Percentiles rank a stretch among this genome's conserved stretches.
These are phyloP conservation scores for Xiphophorus maculatus DNA, from an alignment of 2,113 vertebrate genomes.

Conservation along the genomic window DNA sequence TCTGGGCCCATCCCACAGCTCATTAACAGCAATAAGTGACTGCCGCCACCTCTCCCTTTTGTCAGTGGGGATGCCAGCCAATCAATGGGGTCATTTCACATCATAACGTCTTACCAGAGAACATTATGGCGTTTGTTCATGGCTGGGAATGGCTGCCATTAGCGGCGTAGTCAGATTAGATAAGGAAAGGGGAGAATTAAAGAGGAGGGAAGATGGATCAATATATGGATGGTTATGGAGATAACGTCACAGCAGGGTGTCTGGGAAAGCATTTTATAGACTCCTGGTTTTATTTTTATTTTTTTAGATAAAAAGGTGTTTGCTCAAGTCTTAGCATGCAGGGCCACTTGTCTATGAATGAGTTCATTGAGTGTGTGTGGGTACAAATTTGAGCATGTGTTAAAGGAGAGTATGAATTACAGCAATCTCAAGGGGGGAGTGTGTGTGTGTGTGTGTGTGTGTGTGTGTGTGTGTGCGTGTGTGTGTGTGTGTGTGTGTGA, in stretches of 20 bases:
- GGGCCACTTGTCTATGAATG: conserved; percentile 62
- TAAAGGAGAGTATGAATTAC: conserved; percentile 59
- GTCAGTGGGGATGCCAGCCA: conserved; percentile 81
- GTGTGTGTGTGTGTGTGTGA: conserved; percentile 18
- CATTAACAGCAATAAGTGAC: conserved; percentile 83
- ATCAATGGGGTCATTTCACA: conserved; percentile 84
- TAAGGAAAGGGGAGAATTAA: conserved; percentile 74
- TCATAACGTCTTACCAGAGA: conserved; percentile 79
- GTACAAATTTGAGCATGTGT: conserved; percentile 57
- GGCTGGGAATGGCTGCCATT: conserved; percentile 77
- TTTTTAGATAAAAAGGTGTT: conserved; percentile 23
- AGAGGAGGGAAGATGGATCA: conserved; percentile 71
- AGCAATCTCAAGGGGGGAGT: conserved; percentile 44
- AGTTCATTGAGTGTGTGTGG: conserved; percentile 59
- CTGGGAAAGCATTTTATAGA: conserved; percentile 65
- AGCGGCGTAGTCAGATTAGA: conserved; percentile 79
- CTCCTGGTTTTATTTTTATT: conserved; percentile 44
- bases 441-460: conserved; percentile 10
- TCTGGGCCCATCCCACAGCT: conserved; percentile 77
- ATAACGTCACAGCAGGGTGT: conserved; percentile 78
- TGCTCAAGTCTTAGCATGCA: conserved; percentile 37
- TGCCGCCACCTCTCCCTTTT: conserved; percentile 76
- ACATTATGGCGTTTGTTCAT: conserved; percentile 81
- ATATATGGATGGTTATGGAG: conserved; percentile 79
- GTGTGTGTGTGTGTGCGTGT: conserved; percentile 49